Percentiles rank a stretch among this genome's conserved stretches.
phyloP scores from a whole-genome alignment of 2,888 invertebrate species.

The Drosophila mercatorum region DNA sequence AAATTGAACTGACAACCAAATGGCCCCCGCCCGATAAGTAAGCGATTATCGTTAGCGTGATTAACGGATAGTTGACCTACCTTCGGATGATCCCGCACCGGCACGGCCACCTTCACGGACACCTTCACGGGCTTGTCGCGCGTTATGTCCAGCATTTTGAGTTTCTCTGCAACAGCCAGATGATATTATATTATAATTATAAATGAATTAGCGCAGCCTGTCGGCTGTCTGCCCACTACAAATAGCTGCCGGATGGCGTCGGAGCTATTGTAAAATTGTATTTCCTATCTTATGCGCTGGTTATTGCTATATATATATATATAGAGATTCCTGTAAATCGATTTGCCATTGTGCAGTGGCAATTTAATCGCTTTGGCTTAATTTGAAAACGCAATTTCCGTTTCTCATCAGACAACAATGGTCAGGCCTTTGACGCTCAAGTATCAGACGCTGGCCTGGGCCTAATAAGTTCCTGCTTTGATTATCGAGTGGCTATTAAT shows the following conservation, averaged over 20 bases:
- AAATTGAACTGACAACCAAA: conserved; percentile 93
- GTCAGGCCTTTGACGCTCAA: background rate
- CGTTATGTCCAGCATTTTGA: conserved; percentile 93
- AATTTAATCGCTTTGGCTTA: background rate
- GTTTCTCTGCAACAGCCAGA: conserved; percentile 83
- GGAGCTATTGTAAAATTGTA: no score
- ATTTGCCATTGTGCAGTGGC: background rate
- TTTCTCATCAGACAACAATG: background rate
- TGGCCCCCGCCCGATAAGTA: conserved; percentile 17
- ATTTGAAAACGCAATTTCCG: background rate
- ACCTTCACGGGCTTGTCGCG: conserved; percentile 95
- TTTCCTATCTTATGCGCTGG: no score
- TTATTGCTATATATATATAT: background rate
- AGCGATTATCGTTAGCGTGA: conserved; percentile 32
- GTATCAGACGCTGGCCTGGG: no score
- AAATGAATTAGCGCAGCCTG: no score
- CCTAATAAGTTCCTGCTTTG: background rate
- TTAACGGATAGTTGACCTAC: conserved; percentile 84
- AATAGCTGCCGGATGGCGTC: no score
- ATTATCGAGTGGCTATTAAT: background rate
- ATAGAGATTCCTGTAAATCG: background rate
- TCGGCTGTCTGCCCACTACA: no score
- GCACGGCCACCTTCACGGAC: conserved; percentile 93
- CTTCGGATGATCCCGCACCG: conserved; percentile 94
- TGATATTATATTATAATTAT: background rate